Evolutionary conservation across 2,797 vertebrate genomes (phyloP), one percentile per base, ranked within the genome.

Genomic region (Pseudopleuronectes americanus): DNA sequence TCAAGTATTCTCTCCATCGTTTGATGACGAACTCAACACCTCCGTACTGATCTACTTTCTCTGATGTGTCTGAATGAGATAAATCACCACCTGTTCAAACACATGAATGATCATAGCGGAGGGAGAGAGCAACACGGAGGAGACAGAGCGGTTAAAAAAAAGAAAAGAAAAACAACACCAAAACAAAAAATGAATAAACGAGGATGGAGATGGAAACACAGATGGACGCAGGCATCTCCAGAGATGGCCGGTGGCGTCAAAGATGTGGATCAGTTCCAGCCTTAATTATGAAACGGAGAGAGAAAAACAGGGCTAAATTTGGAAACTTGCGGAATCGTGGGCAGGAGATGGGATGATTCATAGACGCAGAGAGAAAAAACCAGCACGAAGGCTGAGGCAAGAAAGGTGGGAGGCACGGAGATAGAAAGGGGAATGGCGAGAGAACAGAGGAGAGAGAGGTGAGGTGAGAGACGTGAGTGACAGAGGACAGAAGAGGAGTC

Each of bases 281-380:
- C 22, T 68, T 49, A 64, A 74, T 55, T 41, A 71, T 4, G 28
- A 71, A 68, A 64, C 36, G 36, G 64, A 66, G 57, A 17, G 41
- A 75, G 71, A 81, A 86, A 45, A 87, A 80, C 48, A 69, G 45
- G 43, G 41, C 83, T 88, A 86, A 84, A 90, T 90, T 81, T 79
- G 78, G 83, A 85, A 64, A 74, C 5, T 6, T 51, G 64, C 36
- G 19, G 80, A 87, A 81, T 83, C 52, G 79, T 86, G 72, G 84
- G 89, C 68, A 63, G 64, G 70, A 49, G 51, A 74, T 45, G 26
- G 41, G 76, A 84, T 88, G 84, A 90, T 81, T 92, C 88, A 90
- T 72, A 81, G 68, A 74, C 58, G 52, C 54, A 0, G 19, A 28
- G 52, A 56, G 67, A 77, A 80, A 68, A 64, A 68, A 64, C 9